Percentiles rank a stretch among this genome's conserved stretches.
phyloP scores from a whole-genome alignment of 2,888 invertebrate species.

The Tenthredo notha region DNA sequence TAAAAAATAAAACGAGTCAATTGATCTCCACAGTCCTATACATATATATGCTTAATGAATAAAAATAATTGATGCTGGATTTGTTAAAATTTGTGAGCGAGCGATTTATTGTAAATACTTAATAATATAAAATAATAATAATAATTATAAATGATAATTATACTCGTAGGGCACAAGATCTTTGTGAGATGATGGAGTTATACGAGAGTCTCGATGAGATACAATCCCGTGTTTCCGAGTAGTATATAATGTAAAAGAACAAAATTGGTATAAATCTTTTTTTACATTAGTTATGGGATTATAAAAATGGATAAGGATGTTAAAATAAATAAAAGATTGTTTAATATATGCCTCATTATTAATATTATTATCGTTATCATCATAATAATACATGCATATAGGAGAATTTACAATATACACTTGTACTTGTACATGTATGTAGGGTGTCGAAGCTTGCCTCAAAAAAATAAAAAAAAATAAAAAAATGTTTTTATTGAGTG shows the following conservation, averaged over 20 bases:
- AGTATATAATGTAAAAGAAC: neutral
- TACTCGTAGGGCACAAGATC: neutral
- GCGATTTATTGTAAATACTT: conserved; percentile 22
- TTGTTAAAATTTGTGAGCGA: conserved; percentile 2
- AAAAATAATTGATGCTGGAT: conserved; percentile 5
- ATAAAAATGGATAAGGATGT: conserved; percentile 4
- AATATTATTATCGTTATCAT: conserved; percentile 55
- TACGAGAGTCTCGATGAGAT: conserved; percentile 1
- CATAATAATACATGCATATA: conserved; percentile 45
- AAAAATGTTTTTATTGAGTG: conserved; percentile 53
- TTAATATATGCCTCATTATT: conserved; percentile 53
- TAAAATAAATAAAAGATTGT: neutral
- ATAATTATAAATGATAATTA: neutral
- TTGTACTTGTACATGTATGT: conserved; percentile 26
- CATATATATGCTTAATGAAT: neutral
- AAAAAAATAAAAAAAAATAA: no score
- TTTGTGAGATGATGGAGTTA: neutral
- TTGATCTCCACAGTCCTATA: conserved; percentile 34
- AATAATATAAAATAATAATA: neutral
- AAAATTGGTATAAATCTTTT: neutral
- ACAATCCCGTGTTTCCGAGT: conserved; percentile 24
- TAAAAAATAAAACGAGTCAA: conserved; percentile 14
- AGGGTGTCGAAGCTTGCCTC: conserved; percentile 52
- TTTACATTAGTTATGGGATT: neutral
- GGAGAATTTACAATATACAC: neutral